Percentiles rank a stretch among this genome's conserved stretches.
Conservation (phyloP, 1,140 invertebrate species). For the Cydia fagiglandana region DNA sequence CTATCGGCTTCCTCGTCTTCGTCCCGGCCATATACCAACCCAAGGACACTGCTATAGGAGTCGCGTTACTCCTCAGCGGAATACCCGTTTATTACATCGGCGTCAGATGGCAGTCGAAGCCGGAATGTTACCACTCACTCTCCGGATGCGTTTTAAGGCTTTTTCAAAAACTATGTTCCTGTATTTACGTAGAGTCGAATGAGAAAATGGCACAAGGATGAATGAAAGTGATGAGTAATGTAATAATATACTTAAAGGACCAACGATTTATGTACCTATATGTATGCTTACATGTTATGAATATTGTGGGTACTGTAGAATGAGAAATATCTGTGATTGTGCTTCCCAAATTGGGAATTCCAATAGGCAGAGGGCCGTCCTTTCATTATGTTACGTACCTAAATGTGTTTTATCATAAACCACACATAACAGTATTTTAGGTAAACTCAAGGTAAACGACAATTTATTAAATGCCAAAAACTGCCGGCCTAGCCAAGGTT, state of each 20-base stretch:
- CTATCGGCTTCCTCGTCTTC: constrained; percentile 90
- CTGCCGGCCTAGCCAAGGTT: no score
- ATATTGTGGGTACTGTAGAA: constrained; percentile 2
- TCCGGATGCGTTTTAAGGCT: constrained; percentile 69
- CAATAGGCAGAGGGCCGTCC: neutral
- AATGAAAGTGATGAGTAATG: constrained; percentile 28
- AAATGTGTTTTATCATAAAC: neutral
- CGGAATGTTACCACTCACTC: constrained; percentile 63
- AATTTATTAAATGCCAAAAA: no score
- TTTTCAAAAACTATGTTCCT: constrained; percentile 76
- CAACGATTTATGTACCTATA: constrained; percentile 34
- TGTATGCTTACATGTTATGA: constrained; percentile 13
- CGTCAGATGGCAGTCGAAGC: constrained; percentile 92
- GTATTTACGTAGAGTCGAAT: constrained; percentile 68
- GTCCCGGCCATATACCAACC: constrained; percentile 89
- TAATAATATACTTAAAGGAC: constrained; percentile 37
- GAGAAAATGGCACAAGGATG: constrained; percentile 65
- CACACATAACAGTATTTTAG: no score
- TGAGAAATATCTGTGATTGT: neutral
- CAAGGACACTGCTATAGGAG: constrained; percentile 90
- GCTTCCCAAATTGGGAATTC: neutral
- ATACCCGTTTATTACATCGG: constrained; percentile 95
- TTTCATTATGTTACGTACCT: neutral
- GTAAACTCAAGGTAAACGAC: no score
- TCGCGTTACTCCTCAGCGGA: constrained; percentile 90